phyloP scores from a whole-genome alignment of 2,797 vertebrate genomes.

The Poecilia velifera region DNA sequence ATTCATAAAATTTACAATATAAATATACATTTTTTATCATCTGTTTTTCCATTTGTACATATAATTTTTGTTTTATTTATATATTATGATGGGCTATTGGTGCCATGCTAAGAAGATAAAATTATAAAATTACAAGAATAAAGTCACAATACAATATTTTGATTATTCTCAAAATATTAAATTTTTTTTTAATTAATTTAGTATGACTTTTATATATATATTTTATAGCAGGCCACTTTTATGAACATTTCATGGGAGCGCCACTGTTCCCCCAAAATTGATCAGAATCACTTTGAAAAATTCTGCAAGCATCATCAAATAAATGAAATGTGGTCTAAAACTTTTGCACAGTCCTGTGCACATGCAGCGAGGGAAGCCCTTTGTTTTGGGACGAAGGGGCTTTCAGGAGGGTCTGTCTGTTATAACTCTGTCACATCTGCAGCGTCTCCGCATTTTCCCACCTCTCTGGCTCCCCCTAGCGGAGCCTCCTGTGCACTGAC shows the following conservation, averaged over 20 bases:
- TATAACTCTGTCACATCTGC: slow-evolving; percentile 44
- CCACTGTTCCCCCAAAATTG: not conserved
- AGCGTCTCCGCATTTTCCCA: slow-evolving; percentile 25
- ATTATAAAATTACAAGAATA: too few species aligned
- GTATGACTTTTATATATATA: too few species aligned
- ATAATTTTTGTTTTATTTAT: too few species aligned
- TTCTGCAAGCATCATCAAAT: not conserved
- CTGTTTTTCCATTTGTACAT: too few species aligned
- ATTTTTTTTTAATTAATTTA: too few species aligned
- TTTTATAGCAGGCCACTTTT: not conserved
- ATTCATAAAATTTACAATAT: too few species aligned
- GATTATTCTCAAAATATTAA: too few species aligned
- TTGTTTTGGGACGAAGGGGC: slow-evolving; percentile 63
- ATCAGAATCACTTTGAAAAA: not conserved
- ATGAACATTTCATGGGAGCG: not conserved
- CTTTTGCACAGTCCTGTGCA: slow-evolving; percentile 44
- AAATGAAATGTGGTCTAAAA: not conserved
- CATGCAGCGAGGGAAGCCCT: slow-evolving; percentile 67
- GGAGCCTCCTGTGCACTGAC: slow-evolving; percentile 51
- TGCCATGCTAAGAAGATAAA: too few species aligned
- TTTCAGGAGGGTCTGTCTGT: slow-evolving; percentile 77
- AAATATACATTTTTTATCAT: too few species aligned
- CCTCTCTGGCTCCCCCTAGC: slow-evolving; percentile 71
- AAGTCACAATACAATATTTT: too few species aligned
- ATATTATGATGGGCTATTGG: too few species aligned